Percentiles rank a stretch among this genome's conserved stretches.
phyloP scores from a whole-genome alignment of 2,888 invertebrate genomes.

The Pammene aurita region DNA sequence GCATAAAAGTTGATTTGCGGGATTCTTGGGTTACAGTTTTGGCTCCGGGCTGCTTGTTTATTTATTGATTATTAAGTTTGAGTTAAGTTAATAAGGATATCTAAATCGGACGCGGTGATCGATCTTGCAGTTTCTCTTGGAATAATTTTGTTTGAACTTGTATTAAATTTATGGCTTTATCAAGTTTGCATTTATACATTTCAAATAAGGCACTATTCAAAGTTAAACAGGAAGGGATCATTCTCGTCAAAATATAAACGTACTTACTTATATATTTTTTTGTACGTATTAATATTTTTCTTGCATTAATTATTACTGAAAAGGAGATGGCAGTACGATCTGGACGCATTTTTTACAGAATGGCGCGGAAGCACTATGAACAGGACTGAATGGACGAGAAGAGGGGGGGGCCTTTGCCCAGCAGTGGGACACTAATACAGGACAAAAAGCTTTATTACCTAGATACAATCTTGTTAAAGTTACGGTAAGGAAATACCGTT shows the following conservation, averaged over 20 bases:
- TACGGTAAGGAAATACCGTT: too few species aligned
- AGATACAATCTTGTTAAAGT: too few species aligned
- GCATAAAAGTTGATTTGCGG: slow-evolving; percentile 25
- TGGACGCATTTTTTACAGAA: too few species aligned
- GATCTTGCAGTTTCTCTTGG: slow-evolving; percentile 13
- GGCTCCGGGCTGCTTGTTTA: slow-evolving; percentile 15
- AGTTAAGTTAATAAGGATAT: slow-evolving; percentile 25
- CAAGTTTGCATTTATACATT: neutral
- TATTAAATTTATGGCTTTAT: neutral
- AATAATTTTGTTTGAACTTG: slow-evolving; percentile 17
- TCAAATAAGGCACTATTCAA: neutral
- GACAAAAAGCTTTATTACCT: too few species aligned
- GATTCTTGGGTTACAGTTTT: slow-evolving; percentile 22
- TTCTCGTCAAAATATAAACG: neutral
- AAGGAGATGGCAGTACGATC: too few species aligned
- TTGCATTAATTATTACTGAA: too few species aligned
- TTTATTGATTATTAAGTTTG: slow-evolving; percentile 20
- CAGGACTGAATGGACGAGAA: too few species aligned
- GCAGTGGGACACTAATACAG: too few species aligned
- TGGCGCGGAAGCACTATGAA: too few species aligned
- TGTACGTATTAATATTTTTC: too few species aligned
- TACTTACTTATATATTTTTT: too few species aligned
- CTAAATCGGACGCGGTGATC: slow-evolving; percentile 21
- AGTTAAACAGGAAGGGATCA: neutral
- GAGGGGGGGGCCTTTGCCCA: too few species aligned